Evolutionary conservation across 2,797 vertebrate genomes (phyloP).

Genomic region (Antennarius maculatus): DNA sequence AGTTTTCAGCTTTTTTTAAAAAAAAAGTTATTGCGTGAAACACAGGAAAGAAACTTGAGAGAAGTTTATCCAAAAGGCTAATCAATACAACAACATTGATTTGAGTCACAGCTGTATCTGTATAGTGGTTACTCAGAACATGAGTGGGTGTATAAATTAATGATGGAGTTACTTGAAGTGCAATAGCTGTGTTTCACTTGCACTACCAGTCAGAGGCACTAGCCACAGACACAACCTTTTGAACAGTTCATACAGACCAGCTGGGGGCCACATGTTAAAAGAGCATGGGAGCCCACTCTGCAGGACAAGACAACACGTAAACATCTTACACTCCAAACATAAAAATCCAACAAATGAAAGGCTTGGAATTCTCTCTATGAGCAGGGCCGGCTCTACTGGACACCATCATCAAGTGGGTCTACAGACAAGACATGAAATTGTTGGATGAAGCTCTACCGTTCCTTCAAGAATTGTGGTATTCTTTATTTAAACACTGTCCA

Average conservation of each 20-base stretch:
- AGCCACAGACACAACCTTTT: slow-evolving; percentile 25
- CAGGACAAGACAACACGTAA: slow-evolving; percentile 39
- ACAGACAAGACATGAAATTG: slow-evolving; percentile 1
- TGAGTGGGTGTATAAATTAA: slow-evolving; percentile 23
- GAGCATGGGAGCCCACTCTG: slow-evolving; percentile 16
- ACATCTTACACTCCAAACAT: slow-evolving; percentile 57
- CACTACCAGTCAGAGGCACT: too few relatives aligned
- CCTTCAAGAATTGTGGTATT: not conserved
- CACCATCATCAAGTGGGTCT: slow-evolving; percentile 48
- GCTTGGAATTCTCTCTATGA: slow-evolving; percentile 67
- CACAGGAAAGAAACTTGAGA: not conserved
- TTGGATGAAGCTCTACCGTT: slow-evolving; percentile 15
- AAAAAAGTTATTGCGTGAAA: not conserved
- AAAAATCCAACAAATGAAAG: slow-evolving; percentile 72
- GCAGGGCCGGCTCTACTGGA: slow-evolving; percentile 11
- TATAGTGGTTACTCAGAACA: slow-evolving; percentile 2
- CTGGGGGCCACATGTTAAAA: slow-evolving; percentile 41
- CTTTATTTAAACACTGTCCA: slow-evolving; percentile 12
- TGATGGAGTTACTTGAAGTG: slow-evolving; percentile 19
- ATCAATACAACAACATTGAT: slow-evolving; percentile 19
- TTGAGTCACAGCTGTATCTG: not conserved
- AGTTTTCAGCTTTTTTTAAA: too few relatives aligned
- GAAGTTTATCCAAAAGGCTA: not conserved
- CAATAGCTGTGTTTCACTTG: slow-evolving; percentile 13
- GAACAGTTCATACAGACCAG: slow-evolving; percentile 29